Base-by-base conservation (phyloP, 1,140 invertebrate species). In the Tetramorium simillimum region DNA sequence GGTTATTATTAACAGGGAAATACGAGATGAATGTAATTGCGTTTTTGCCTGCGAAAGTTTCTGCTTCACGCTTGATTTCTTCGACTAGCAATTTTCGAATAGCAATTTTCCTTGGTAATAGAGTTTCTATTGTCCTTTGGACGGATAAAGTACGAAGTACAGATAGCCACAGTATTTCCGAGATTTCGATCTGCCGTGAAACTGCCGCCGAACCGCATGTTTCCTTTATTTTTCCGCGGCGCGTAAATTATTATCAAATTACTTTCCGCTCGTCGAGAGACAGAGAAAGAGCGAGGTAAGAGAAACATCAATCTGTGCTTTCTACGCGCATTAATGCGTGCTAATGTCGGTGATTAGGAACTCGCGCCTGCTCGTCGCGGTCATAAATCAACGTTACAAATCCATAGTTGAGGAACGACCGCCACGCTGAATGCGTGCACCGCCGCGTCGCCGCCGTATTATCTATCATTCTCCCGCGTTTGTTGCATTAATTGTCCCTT, bases 361-460 rank as follows among this genome's bases (percentile, higher is more conserved):
- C 84, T 84, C 85, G 85, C 85, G 86, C 69, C 37, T 21, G 62
- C 49, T 70, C 78, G 58, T 62, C 63, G 65, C 58, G 82, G 70
- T 85, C 90, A 89, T 93, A 91, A 92, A 93, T 93, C 91, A 89
- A 85, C 62, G 69, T 89, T 88, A 90, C 90, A 88, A 92, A 92
- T 92, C 92, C 87, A 72, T 86, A 73, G 89, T 92, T 88, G 90
- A 89, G 88, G 91, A 90, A 89, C 67, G 85, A 75, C 49, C 53
- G 67, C 56, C 53, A 14, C n/a, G 40, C 65, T 75, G 85, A 81
- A 49, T 70, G 46, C 53, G 67, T 33, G 80, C 58, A 58, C 75
- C 82, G 46, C 86, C 73, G 56, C 53, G 51, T 72, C 72, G 33
- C 60, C 53, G 33, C 37, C 37, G 37, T 40, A 76, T 76, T 82